Evolutionary conservation across 2,797 vertebrate genomes (phyloP), one percentile per base, ranked within the genome.

Genomic region (Hirundo rustica): DNA sequence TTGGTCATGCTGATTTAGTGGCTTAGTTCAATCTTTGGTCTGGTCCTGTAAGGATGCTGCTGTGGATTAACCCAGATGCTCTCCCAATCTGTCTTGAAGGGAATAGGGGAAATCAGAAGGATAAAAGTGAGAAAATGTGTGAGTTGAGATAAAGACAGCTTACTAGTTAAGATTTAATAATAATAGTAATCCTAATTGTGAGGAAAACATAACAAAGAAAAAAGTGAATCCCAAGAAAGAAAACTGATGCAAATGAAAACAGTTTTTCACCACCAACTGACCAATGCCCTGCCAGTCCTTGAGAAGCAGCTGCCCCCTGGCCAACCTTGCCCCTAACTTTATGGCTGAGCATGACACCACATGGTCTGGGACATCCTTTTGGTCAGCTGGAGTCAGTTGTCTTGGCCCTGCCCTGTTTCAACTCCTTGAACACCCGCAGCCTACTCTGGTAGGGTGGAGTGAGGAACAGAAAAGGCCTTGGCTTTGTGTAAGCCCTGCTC

Each of bases 251-350:
- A n/a, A 92, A 80, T 45, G 5, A 60, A 75, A 90, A 58, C 7
- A 57, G 45, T 21, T 88, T 25, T 6, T 92, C 44, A 57, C 16
- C 34, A 62, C 25, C 25, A 53, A 62, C 16, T 0, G 0, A 34
- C 3, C 0, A 13, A 54, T 40, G 29, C 11, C 15, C 26, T 50
- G 40, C 4, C 34, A 58, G 32, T 25, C 32, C 29, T n/a, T 6
- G 8, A 25, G 67, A 40, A 76, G 42, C 5, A 2, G 5, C 4
- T 11, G 18, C 3, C 30, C n/a, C 4, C 11, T 15, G 3, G 1
- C 16, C 57, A 71, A 8, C 6, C 19, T 42, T 25, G 7, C 1
- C 5, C 21, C 32, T 7, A 13, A 27, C 29, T 61, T 66, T 48
- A 70, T 26, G 29, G 9, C 57, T 81, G 30, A 53, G 12, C 42